These are phyloP conservation scores for Heteronetta atricapilla DNA, from an alignment of 2,113 vertebrate genomes.

Conservation along the genomic window DNA sequence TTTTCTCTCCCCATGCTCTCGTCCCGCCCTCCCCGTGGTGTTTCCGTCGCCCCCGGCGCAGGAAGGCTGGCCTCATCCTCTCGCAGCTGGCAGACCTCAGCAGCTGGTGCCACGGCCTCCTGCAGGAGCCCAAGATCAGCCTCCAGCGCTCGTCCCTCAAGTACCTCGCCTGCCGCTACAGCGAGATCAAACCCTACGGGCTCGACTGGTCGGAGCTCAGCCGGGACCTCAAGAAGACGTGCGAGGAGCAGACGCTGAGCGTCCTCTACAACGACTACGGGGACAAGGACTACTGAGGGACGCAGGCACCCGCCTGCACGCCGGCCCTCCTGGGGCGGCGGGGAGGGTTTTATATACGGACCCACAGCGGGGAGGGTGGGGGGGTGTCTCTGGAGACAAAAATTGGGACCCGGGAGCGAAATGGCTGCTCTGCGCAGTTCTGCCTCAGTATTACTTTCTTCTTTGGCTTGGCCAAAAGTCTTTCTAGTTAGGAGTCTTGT, in stretches of 20 bases:
- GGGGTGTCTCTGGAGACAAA: slow-evolving; percentile 28
- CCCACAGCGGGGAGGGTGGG: background rate
- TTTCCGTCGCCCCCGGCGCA: slow-evolving; percentile 1
- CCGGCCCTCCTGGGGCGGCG: background rate
- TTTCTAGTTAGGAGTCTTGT: slow-evolving; percentile 55
- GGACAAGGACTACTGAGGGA: slow-evolving; percentile 89
- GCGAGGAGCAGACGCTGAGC: slow-evolving; percentile 91
- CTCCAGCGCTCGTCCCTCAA: slow-evolving; percentile 89
- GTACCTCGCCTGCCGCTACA: slow-evolving; percentile 95
- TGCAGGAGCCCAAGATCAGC: slow-evolving; percentile 93
- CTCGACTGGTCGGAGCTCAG: slow-evolving; percentile 92
- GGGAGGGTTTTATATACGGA: slow-evolving; percentile 61
- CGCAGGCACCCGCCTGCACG: background rate
- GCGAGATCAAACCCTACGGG: slow-evolving; percentile 92
- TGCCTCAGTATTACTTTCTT: slow-evolving; percentile 47
- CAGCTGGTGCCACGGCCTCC: slow-evolving; percentile 90
- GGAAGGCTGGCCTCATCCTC: slow-evolving; percentile 95
- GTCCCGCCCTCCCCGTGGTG: background rate
- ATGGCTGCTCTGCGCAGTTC: slow-evolving; percentile 1
- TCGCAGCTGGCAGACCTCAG: slow-evolving; percentile 93
- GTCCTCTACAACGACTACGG: slow-evolving; percentile 97
- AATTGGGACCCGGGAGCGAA: background rate
- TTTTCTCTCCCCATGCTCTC: slow-evolving; percentile 23
- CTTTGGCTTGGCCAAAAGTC: slow-evolving; percentile 30
- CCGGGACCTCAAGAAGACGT: slow-evolving; percentile 92